Evolutionary conservation across 2,797 vertebrate species (phyloP).

Genomic region (Pipistrellus pygmaeus): DNA sequence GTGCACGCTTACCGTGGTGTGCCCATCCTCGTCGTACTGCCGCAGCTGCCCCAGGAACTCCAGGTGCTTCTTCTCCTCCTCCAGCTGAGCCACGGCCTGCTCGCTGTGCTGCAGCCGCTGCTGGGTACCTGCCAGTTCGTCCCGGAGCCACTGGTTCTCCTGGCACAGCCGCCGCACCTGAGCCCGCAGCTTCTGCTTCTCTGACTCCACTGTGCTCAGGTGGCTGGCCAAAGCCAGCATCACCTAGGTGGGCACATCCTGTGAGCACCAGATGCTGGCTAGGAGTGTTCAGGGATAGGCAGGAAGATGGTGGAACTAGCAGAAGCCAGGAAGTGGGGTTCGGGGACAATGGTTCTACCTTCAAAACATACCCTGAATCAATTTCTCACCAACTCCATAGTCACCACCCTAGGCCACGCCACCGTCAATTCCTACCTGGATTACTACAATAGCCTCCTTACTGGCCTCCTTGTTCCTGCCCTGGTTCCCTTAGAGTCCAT

Average conservation of each 20-base stretch:
- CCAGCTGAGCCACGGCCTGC: constrained; percentile 97
- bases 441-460: neutral
- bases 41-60: constrained; percentile 99
- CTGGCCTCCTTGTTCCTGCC: neutral
- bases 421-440: neutral
- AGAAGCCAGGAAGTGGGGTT: neutral
- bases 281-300: neutral
- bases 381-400: neutral
- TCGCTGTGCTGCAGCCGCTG: constrained; percentile 99
- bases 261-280: constrained; percentile 27
- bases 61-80: constrained; percentile 99
- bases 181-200: constrained; percentile 99
- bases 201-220: constrained; percentile 97
- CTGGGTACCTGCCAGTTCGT: constrained; percentile 98
- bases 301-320: neutral
- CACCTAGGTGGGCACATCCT: constrained; percentile 89
- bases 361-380: neutral
- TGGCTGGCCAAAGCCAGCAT: constrained; percentile 99
- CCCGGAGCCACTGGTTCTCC: constrained; percentile 99
- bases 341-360: neutral
- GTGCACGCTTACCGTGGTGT: constrained; percentile 90
- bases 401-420: neutral
- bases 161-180: constrained; percentile 98
- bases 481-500: neutral
- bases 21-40: constrained; percentile 97